These are phyloP conservation scores for Cistogaster globosa DNA, from an alignment of 2,888 invertebrate species.

Conservation along the genomic window DNA sequence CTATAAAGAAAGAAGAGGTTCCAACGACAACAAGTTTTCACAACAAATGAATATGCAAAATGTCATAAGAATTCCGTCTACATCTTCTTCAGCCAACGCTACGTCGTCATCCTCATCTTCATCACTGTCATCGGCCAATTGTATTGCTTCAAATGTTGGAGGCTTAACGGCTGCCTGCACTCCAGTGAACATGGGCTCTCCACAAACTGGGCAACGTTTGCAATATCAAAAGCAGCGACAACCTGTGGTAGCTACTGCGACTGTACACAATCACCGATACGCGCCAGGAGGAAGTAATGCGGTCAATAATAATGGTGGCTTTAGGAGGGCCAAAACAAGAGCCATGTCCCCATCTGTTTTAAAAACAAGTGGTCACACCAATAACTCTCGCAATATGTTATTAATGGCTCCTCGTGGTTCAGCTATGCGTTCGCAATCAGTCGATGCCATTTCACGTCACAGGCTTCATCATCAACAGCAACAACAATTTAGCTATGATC, in stretches of 20 bases:
- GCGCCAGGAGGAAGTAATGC: conserved; percentile 72
- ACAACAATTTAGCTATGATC: conserved; percentile 75
- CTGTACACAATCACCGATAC: conserved; percentile 80
- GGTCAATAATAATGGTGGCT: conserved; percentile 74
- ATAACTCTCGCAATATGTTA: conserved; percentile 52
- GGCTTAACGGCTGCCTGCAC: conserved; percentile 71
- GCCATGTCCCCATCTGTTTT: conserved; percentile 77
- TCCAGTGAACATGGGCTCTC: conserved; percentile 58
- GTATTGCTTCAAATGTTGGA: conserved; percentile 46
- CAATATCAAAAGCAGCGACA: conserved; percentile 82
- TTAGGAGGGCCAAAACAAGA: conserved; percentile 79
- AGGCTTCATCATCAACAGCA: conserved; percentile 55
- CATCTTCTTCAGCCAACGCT: conserved; percentile 55
- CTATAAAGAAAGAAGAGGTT: conserved; percentile 60
- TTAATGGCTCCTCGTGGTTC: conserved; percentile 72
- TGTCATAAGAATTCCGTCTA: conserved; percentile 62
- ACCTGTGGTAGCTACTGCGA: conserved; percentile 77
- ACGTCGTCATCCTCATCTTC: conserved; percentile 54
- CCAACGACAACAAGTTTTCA: conserved; percentile 54
- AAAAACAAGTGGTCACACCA: conserved; percentile 54
- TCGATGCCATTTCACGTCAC: conserved; percentile 81
- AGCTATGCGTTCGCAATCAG: conserved; percentile 81
- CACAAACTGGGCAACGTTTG: conserved; percentile 75
- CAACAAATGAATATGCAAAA: conserved; percentile 70
- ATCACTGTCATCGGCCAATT: conserved; percentile 66